These are phyloP conservation scores for Platynereis dumerilii DNA, from an alignment of 2,888 invertebrate genomes.

Conservation along the genomic window DNA sequence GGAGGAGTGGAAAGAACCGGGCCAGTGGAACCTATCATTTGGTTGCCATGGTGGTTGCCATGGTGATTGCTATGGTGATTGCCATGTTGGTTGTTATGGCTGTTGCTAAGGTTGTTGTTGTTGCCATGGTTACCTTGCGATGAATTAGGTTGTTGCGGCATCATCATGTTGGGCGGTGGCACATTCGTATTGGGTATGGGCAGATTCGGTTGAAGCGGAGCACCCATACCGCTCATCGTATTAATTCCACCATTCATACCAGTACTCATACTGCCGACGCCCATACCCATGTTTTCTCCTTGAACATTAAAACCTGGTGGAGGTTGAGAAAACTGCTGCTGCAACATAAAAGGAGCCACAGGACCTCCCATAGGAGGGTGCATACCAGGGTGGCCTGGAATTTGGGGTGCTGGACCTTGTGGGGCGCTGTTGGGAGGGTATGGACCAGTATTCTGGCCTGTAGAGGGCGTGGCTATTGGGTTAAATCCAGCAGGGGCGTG, in stretches of 20 bases:
- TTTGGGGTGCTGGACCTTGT: too few species aligned
- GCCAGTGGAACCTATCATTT: not conserved
- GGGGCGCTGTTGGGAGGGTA: not conserved
- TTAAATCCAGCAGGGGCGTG: slow-evolving; percentile 20
- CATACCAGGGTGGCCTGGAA: not conserved
- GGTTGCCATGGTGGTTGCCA: not conserved
- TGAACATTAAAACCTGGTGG: not conserved
- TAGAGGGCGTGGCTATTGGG: not conserved
- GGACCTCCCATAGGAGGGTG: not conserved
- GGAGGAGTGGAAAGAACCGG: not conserved
- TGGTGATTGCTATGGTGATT: slow-evolving; percentile 6
- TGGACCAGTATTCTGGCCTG: not conserved
- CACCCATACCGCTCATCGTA: too few species aligned
- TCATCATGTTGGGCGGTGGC: not conserved
- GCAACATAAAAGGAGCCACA: not conserved
- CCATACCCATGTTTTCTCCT: not conserved
- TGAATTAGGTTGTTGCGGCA: not conserved
- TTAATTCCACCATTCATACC: too few species aligned
- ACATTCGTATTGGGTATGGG: not conserved
- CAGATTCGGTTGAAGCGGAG: not conserved
- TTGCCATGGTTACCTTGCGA: slow-evolving; percentile 1
- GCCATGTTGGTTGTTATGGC: slow-evolving; percentile 14
- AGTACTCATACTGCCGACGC: too few species aligned
- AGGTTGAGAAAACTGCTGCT: not conserved
- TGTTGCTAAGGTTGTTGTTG: not conserved